Evolutionary conservation across 2,888 invertebrate species (phyloP), one percentile per base, ranked within the genome.

Genomic region (Crematogaster levior): DNA sequence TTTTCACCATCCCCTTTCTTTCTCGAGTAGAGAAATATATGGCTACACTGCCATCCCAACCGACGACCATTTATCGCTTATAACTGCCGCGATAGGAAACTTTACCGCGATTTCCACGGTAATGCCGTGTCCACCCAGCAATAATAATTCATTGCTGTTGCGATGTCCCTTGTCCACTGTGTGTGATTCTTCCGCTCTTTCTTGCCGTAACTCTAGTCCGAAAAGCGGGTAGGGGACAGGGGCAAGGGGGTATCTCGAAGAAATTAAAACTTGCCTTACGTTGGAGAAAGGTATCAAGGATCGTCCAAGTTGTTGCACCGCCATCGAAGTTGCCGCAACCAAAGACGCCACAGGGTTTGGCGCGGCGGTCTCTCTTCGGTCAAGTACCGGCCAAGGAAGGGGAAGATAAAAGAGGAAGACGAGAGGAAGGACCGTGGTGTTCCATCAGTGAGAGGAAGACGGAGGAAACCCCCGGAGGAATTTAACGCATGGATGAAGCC

Each of bases 401-500:
- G 43, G 51, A 43, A 43, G 56, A 27, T 53, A 77, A 56, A 60
- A 63, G 61, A 60, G 51, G 46, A 21, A 24, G 24, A 9, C 40
- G 9, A 48, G 80, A 30, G 34, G 72, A 68, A 53, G 81, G 66
- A 63, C 4, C 84, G 83, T 73, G 79, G 80, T 81, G 86, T 73
- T 65, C 21, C 65, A 46, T 10, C n/a, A 40, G 80, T 37, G 53
- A 48, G 68, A 84, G 82, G 84, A 68, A 72, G 81, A 82, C 82
- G 79, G 84, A 68, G 80, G 86, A 90, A 91, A 89, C 87, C 91
- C 91, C 91, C 75, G 82, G 90, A 91, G 91, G 91, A 91, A 91
- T 91, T 91, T 91, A 91, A 91, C 91, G 91, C 91, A 90, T 90
- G 91, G 90, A 90, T 91, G 91, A 91, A 91, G 90, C 89, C 87